Percentiles rank a stretch among this genome's conserved stretches.
phyloP scores from a whole-genome alignment of 2,888 invertebrate genomes.

The Epirrhoe alternata region DNA sequence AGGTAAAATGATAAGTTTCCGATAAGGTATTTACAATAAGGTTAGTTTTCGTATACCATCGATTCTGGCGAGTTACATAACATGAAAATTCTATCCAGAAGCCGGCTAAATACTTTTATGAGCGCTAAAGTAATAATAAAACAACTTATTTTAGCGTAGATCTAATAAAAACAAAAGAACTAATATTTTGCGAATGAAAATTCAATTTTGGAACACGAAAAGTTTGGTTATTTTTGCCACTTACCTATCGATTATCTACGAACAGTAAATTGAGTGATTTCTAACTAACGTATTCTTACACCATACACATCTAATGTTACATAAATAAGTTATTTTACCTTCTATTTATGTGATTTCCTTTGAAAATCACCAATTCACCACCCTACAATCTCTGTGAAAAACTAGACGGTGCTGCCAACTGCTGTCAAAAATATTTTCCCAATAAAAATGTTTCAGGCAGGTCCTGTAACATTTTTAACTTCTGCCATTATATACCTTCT shows the following conservation, averaged over 20 bases:
- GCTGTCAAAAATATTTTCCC: conserved; percentile 7
- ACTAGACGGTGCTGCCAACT: conserved; percentile 21
- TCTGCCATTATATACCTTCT: too few relatives aligned
- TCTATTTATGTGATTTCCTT: conserved; percentile 22
- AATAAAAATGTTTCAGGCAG: too few relatives aligned
- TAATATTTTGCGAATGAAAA: conserved; percentile 13
- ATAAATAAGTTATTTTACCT: conserved; percentile 23
- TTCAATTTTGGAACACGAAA: conserved; percentile 34
- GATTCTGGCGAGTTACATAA: conserved; percentile 69
- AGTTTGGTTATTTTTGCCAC: conserved; percentile 42
- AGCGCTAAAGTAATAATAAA: not conserved
- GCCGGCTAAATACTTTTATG: conserved; percentile 5
- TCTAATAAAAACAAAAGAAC: conserved; percentile 36
- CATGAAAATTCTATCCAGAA: conserved; percentile 39
- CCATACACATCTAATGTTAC: conserved; percentile 2
- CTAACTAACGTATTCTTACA: conserved; percentile 9
- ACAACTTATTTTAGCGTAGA: not conserved
- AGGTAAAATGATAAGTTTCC: conserved; percentile 31
- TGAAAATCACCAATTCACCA: conserved; percentile 16
- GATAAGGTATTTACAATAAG: conserved; percentile 43
- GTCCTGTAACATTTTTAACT: too few relatives aligned
- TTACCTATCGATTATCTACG: conserved; percentile 28
- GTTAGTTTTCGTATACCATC: conserved; percentile 56
- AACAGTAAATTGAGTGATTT: conserved; percentile 21
- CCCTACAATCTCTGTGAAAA: conserved; percentile 12